phyloP scores from a whole-genome alignment of 2,888 invertebrate species.

The Harmothoe impar region DNA sequence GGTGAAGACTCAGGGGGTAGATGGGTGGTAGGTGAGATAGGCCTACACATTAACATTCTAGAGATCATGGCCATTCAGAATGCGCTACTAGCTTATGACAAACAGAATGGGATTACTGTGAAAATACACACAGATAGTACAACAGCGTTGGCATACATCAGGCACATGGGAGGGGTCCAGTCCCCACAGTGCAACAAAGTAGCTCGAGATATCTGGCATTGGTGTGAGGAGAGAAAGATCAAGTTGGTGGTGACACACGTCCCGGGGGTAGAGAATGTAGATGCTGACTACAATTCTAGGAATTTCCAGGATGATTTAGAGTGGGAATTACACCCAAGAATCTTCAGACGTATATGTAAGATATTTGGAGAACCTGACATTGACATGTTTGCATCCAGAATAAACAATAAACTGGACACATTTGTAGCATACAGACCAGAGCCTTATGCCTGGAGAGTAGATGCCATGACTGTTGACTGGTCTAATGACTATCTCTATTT shows the following conservation, averaged over 20 bases:
- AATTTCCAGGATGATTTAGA: no score
- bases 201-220: slow-evolving; percentile 49
- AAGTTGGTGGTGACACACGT: neutral
- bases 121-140: no score
- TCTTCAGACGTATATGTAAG: neutral
- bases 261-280: no score
- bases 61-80: slow-evolving; percentile 55
- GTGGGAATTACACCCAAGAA: no score
- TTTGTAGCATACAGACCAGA: slow-evolving; percentile 70
- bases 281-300: slow-evolving; percentile 38
- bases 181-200: slow-evolving; percentile 31
- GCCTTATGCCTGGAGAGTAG: slow-evolving; percentile 66
- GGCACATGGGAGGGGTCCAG: slow-evolving; percentile 59
- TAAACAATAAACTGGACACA: no score
- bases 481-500: slow-evolving; percentile 63
- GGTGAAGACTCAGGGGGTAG: neutral
- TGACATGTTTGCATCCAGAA: no score
- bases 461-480: slow-evolving; percentile 69
- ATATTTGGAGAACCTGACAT: slow-evolving; percentile 33
- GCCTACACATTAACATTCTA: slow-evolving; percentile 54
- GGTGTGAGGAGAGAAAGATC: slow-evolving; percentile 39
- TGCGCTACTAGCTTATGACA: neutral
- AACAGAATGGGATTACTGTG: neutral
- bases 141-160: no score
- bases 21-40: neutral